Evolutionary conservation across 1,140 invertebrate genomes (phyloP).

Genomic region (Odontomachus brunneus): DNA sequence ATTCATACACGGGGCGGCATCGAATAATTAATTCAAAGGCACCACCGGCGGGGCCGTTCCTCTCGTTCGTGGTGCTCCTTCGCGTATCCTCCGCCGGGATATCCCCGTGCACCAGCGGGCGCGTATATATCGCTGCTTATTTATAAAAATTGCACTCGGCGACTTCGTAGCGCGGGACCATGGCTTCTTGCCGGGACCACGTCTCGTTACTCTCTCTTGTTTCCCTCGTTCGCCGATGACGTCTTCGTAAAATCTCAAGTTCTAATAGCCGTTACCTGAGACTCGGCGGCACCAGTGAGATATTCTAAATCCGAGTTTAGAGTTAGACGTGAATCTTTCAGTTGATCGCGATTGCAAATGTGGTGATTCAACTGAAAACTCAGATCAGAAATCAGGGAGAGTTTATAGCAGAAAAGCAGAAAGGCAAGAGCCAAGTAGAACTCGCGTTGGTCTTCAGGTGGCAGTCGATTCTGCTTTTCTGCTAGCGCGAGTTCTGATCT

Average conservation of each 20-base stretch:
- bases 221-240: conserved; percentile 59
- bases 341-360: no score
- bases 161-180: background rate
- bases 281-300: no score
- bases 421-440: no score
- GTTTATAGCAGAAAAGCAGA: no score
- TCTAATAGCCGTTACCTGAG: no score
- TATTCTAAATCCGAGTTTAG: no score
- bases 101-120: background rate
- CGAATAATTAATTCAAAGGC: conserved; percentile 76
- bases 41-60: conserved; percentile 53
- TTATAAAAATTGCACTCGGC: conserved; percentile 54
- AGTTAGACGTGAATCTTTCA: no score
- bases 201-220: conserved; percentile 50
- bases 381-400: no score
- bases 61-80: conserved; percentile 45
- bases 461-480: no score
- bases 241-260: conserved; percentile 59
- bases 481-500: no score
- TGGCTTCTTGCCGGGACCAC: conserved; percentile 61
- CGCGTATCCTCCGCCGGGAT: conserved; percentile 7
- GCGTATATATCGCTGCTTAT: conserved; percentile 45
- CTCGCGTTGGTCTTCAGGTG: no score
- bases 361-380: no score
- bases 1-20: conserved; percentile 69